Evolutionary conservation across 1,140 invertebrate species (phyloP).

Genomic region (Ruditapes philippinarum): DNA sequence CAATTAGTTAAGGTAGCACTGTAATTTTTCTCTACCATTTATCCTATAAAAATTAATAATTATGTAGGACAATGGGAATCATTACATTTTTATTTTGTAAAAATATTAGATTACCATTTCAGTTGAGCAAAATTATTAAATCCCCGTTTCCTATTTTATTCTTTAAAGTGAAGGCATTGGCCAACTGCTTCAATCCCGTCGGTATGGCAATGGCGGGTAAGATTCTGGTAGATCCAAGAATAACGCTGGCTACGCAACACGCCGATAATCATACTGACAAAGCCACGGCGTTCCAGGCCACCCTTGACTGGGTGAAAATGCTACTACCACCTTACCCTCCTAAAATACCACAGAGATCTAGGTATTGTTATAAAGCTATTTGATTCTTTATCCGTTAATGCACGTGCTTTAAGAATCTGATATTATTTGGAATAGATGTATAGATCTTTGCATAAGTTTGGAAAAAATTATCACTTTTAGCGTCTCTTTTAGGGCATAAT

Average conservation of each 20-base stretch:
- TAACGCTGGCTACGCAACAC: constrained; percentile 51
- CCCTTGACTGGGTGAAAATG: constrained; percentile 46
- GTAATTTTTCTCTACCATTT: too few species aligned
- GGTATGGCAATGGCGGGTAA: constrained; percentile 55
- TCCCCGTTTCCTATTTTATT: not conserved
- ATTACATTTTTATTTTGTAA: not conserved
- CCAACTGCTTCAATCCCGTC: constrained; percentile 64
- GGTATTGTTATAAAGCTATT: too few species aligned
- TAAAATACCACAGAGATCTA: constrained; percentile 55
- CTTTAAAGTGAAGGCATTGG: constrained; percentile 57
- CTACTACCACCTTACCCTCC: constrained; percentile 36
- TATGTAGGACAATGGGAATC: not conserved
- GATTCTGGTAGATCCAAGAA: constrained; percentile 60
- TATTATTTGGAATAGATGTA: too few species aligned
- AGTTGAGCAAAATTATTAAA: not conserved
- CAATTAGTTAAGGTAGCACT: too few species aligned
- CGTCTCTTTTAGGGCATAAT: too few species aligned
- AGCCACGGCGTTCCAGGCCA: constrained; percentile 56
- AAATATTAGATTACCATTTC: not conserved
- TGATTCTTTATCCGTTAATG: too few species aligned
- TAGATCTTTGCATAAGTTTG: too few species aligned
- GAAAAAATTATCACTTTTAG: too few species aligned
- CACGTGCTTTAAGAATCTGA: too few species aligned
- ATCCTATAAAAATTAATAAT: too few species aligned
- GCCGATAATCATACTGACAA: constrained; percentile 65